Evolutionary conservation across 1,140 invertebrate species (phyloP).

Genomic region (Caerostris extrusa): DNA sequence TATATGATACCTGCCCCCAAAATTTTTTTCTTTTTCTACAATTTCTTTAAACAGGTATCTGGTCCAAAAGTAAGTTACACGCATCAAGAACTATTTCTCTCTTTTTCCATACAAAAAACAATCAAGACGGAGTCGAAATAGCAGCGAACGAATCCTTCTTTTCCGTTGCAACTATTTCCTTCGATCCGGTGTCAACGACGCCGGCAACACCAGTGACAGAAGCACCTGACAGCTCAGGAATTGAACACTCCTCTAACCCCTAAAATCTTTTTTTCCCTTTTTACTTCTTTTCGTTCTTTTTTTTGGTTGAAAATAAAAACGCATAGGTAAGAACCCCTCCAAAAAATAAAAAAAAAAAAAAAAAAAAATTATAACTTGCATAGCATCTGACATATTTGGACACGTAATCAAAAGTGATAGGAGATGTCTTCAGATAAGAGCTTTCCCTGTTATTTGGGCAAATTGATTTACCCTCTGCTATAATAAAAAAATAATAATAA

Average conservation of each 20-base stretch:
- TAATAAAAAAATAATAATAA: no score
- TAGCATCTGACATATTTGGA: not conserved
- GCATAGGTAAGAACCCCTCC: not conserved
- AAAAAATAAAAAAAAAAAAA: not conserved
- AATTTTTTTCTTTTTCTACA: not conserved
- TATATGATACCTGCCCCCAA: not conserved
- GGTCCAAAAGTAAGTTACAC: constrained; percentile 32
- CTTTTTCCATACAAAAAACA: not conserved
- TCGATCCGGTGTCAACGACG: not conserved
- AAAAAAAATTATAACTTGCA: not conserved
- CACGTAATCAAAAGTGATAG: constrained; percentile 2
- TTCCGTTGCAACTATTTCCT: constrained; percentile 7
- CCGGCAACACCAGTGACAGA: not conserved
- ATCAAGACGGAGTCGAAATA: not conserved
- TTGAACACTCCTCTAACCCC: not conserved
- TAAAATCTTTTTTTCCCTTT: not conserved
- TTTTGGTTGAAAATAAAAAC: not conserved
- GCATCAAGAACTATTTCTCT: constrained; percentile 4
- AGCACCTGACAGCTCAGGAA: constrained; percentile 39
- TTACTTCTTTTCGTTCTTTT: no score
- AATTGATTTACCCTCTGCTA: not conserved
- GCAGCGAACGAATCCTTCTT: not conserved
- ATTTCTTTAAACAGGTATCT: constrained; percentile 7
- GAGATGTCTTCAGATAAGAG: not conserved
- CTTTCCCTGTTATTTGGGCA: not conserved